Conservation (phyloP, 2,888 invertebrate species). For the Amorpha juglandis region DNA sequence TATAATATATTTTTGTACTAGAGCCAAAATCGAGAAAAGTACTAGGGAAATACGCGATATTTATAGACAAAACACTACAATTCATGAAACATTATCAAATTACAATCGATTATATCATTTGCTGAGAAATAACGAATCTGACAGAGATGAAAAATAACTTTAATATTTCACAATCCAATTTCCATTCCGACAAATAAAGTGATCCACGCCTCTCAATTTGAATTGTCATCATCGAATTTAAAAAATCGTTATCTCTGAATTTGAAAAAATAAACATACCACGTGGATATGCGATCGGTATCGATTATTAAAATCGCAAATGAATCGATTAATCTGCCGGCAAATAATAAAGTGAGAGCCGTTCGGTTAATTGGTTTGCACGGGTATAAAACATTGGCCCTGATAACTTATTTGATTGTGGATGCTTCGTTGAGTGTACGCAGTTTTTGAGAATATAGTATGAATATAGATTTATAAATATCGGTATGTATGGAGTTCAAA, state of each 20-base stretch:
- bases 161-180: slow-evolving; percentile 22
- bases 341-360: slow-evolving; percentile 64
- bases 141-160: slow-evolving; percentile 14
- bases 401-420: slow-evolving; percentile 62
- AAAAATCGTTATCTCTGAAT: not conserved
- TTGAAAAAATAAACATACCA: slow-evolving; percentile 76
- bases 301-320: slow-evolving; percentile 75
- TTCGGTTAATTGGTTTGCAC: slow-evolving; percentile 76
- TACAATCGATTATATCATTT: slow-evolving; percentile 9
- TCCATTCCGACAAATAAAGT: slow-evolving; percentile 13
- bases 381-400: slow-evolving; percentile 61
- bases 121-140: not conserved
- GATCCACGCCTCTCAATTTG: slow-evolving; percentile 23
- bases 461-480: not conserved
- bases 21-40: too few relatives aligned
- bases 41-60: too few relatives aligned
- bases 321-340: slow-evolving; percentile 69
- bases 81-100: not conserved
- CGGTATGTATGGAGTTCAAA: too few relatives aligned
- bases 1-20: too few relatives aligned
- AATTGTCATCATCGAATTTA: slow-evolving; percentile 11
- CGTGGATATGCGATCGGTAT: slow-evolving; percentile 69
- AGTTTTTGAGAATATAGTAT: not conserved
- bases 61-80: not conserved
- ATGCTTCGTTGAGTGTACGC: not conserved